These are phyloP conservation scores for Ceryle rudis DNA, from an alignment of 2,797 vertebrate species.

Conservation along the genomic window DNA sequence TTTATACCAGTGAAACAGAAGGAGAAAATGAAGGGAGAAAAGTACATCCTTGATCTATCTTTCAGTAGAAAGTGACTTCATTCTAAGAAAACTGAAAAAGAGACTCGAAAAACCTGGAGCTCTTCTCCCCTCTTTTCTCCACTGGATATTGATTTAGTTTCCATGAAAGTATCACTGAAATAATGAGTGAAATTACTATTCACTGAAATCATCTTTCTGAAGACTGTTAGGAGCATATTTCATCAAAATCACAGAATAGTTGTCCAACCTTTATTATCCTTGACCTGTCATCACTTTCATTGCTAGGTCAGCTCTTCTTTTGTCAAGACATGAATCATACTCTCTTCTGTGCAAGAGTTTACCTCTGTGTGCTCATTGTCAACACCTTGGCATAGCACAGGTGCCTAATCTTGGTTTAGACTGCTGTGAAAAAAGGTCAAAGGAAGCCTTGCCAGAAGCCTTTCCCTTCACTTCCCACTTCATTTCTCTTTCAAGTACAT, in stretches of 20 bases:
- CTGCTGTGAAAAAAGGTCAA: background rate
- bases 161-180: background rate
- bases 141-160: background rate
- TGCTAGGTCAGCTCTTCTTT: background rate
- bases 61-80: background rate
- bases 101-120: background rate
- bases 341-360: background rate
- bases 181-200: background rate
- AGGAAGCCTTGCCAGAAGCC: rapidly evolving
- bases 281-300: background rate
- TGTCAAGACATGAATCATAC: background rate
- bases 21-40: background rate
- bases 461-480: rapidly evolving
- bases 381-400: background rate
- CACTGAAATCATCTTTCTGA: background rate
- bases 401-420: background rate
- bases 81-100: background rate
- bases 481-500: background rate
- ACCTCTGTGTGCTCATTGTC: background rate
- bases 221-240: background rate
- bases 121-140: background rate
- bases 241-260: background rate
- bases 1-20: background rate
- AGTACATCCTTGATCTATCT: background rate
- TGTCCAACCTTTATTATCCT: background rate